Evolutionary conservation across 2,797 vertebrate species (phyloP).

Genomic region (Artibeus lituratus): DNA sequence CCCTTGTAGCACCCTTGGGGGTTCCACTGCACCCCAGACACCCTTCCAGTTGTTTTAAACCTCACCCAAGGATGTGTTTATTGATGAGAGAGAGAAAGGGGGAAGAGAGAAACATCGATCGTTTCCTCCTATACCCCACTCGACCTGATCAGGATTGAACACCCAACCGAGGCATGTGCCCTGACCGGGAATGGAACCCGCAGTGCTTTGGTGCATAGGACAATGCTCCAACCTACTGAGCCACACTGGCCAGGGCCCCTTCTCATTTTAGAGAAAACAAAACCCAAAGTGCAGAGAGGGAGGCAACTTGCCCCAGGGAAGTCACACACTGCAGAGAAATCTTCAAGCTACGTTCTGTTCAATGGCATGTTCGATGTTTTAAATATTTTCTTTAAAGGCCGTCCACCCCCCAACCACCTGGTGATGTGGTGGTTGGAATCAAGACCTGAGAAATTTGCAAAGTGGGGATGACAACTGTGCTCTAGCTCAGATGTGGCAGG

Average conservation of each 20-base stretch:
- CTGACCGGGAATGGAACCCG: too few species aligned
- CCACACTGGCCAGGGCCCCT: not conserved
- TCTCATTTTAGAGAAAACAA: not conserved
- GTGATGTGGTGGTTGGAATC: not conserved
- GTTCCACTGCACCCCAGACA: not conserved
- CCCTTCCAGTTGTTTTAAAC: not conserved
- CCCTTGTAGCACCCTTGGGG: not conserved
- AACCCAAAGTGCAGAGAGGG: not conserved
- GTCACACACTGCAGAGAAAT: not conserved
- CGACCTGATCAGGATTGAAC: too few species aligned
- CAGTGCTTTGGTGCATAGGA: too few species aligned
- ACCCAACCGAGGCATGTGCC: too few species aligned
- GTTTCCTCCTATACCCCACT: too few species aligned
- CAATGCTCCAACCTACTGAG: not conserved
- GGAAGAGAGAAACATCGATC: too few species aligned
- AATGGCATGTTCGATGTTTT: not conserved
- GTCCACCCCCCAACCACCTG: not conserved
- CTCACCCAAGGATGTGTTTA: too few species aligned
- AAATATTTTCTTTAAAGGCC: not conserved
- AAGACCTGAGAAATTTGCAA: not conserved
- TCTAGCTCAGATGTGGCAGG: too few species aligned
- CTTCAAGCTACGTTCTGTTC: not conserved
- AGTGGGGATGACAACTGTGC: not conserved
- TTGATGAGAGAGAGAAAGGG: too few species aligned
- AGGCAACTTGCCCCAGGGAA: not conserved